A percentile compares a stretch with the other conserved stretches of the same genome.
phyloP scores from a whole-genome alignment of 2,888 invertebrate species.

The Melanophora roralis region DNA sequence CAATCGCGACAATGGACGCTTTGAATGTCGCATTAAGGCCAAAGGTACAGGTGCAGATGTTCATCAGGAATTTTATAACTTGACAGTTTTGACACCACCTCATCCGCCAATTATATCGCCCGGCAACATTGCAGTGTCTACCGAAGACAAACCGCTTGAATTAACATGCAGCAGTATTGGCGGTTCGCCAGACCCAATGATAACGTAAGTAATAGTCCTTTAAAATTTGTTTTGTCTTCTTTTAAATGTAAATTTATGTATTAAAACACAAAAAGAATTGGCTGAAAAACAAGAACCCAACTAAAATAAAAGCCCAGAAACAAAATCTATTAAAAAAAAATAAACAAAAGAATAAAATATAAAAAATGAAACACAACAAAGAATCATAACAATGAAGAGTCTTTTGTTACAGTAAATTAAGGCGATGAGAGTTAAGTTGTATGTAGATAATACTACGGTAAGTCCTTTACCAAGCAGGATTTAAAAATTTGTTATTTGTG shows the following conservation, averaged over 20 bases:
- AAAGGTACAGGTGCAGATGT: constrained; percentile 89
- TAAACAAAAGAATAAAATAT: background rate
- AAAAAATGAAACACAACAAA: constrained; percentile 9
- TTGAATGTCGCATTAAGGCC: constrained; percentile 92
- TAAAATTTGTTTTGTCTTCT: constrained; percentile 1
- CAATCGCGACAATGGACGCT: constrained; percentile 93
- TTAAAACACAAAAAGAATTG: background rate
- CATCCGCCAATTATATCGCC: constrained; percentile 88
- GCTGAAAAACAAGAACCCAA: background rate
- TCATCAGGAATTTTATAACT: constrained; percentile 88
- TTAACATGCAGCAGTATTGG: constrained; percentile 89
- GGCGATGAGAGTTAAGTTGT: constrained; percentile 44
- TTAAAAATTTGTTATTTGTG: constrained; percentile 1
- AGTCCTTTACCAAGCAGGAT: background rate
- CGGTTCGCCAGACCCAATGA: constrained; percentile 92
- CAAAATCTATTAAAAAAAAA: background rate
- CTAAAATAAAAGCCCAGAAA: constrained; percentile 22
- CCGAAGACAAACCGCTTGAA: constrained; percentile 87
- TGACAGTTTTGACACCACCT: constrained; percentile 91
- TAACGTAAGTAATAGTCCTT: constrained; percentile 79
- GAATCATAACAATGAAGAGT: constrained; percentile 26
- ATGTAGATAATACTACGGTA: constrained; percentile 13
- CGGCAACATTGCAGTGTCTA: constrained; percentile 86
- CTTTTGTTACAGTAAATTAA: constrained; percentile 42
- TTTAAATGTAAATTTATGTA: constrained; percentile 28